A percentile compares a stretch with the other conserved stretches of the same genome.
These are phyloP conservation scores for Marasmarcha lunaedactyla DNA, from an alignment of 2,888 invertebrate genomes.

Conservation along the genomic window DNA sequence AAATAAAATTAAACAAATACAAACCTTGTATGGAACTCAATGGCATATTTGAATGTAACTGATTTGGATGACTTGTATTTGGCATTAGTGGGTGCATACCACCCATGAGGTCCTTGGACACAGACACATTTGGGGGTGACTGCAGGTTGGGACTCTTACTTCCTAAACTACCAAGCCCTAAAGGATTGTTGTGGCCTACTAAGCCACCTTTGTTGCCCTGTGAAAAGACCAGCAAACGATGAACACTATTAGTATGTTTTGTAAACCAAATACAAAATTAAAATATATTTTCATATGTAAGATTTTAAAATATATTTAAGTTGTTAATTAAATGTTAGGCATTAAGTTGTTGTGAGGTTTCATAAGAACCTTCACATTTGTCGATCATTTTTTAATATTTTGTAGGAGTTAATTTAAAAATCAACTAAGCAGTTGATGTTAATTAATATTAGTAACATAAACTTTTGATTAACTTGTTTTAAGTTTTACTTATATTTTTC, in stretches of 20 bases:
- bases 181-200: constrained; percentile 77
- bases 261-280: not conserved
- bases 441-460: no score
- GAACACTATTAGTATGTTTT: constrained; percentile 39
- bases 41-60: constrained; percentile 70
- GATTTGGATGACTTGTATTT: constrained; percentile 78
- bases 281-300: not conserved
- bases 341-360: no score
- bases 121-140: constrained; percentile 86
- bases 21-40: constrained; percentile 80
- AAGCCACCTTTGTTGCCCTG: constrained; percentile 80
- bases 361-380: no score
- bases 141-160: constrained; percentile 88
- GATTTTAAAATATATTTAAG: not conserved
- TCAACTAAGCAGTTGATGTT: no score
- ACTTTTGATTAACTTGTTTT: no score
- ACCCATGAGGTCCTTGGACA: constrained; percentile 84
- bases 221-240: constrained; percentile 58
- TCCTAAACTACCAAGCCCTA: constrained; percentile 81
- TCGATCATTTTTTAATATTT: no score
- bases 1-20: constrained; percentile 12
- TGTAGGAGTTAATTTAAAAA: no score
- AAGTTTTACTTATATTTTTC: no score
- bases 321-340: no score
- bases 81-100: constrained; percentile 76